Percentiles rank a stretch among this genome's conserved stretches.
These are phyloP conservation scores for Sericinus montela DNA, from an alignment of 2,888 invertebrate species.

Conservation along the genomic window DNA sequence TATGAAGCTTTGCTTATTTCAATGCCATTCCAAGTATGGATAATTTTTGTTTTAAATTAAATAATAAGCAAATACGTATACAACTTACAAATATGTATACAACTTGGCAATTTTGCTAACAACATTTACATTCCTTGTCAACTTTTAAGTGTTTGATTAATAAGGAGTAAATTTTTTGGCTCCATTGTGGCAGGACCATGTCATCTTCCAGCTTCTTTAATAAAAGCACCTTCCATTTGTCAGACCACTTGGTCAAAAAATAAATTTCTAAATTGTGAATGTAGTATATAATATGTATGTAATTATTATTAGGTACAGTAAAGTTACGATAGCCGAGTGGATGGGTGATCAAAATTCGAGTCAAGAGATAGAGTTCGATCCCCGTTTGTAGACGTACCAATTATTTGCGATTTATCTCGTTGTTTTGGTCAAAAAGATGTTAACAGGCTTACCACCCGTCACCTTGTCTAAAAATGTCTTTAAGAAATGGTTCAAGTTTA, in stretches of 20 bases:
- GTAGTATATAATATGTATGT: too few species aligned
- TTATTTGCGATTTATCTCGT: too few species aligned
- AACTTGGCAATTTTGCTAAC: slow-evolving; percentile 20
- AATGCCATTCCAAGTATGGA: slow-evolving; percentile 34
- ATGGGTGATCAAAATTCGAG: too few species aligned
- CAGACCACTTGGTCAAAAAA: slow-evolving; percentile 98
- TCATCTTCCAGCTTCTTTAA: slow-evolving; percentile 87
- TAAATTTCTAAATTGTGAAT: slow-evolving; percentile 93
- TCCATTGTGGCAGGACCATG: slow-evolving; percentile 88
- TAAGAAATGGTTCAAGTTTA: too few species aligned
- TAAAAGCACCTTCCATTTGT: slow-evolving; percentile 97
- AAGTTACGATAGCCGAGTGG: too few species aligned
- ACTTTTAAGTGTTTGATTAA: slow-evolving; percentile 50
- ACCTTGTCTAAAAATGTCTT: too few species aligned
- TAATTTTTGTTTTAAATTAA: too few species aligned
- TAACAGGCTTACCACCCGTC: too few species aligned
- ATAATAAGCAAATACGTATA: slow-evolving; percentile 22
- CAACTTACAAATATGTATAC: slow-evolving; percentile 5
- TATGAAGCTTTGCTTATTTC: slow-evolving; percentile 31
- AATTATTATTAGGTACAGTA: too few species aligned
- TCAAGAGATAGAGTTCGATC: too few species aligned
- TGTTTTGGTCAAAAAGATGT: too few species aligned
- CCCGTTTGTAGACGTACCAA: too few species aligned
- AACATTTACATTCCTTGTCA: slow-evolving; percentile 33
- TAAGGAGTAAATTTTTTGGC: slow-evolving; percentile 76